Base-by-base conservation (phyloP, 2,888 invertebrate species). In the Endomychus coccineus region DNA sequence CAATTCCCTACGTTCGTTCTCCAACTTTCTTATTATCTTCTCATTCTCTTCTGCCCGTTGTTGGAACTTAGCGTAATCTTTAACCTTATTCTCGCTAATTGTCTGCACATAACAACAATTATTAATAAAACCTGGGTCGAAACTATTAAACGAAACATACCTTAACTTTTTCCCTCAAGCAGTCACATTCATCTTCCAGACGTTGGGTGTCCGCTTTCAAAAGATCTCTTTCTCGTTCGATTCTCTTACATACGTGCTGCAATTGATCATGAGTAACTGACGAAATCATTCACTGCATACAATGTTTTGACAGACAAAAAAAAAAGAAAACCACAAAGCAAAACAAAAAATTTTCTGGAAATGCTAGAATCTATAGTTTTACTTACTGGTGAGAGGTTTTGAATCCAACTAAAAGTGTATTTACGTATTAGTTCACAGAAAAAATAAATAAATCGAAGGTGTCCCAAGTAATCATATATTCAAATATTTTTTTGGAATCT, bases 171-270 rank as follows among this genome's bases (percentile, higher is more conserved):
- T 75, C 70, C 16, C 73, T 69, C 6, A 80, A 54, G 1, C 70
- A 65, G 50, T 76, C 71, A 22, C 75, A 68, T 57, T 81, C 80
- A 49, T 72, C 70, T 42, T 74, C 71, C n/a, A 78, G 51, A 19
- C 75, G 66, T 38, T 70, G 67, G 6, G 76, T 58, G 45, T 78
- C 78, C 1, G 65, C 64, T 43, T 68, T 67, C 2, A 71, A 66
- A 4, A 68, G 48, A 49, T 79, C 77, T 23, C 74, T 64, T 58
- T 80, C 79, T 16, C 67, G 62, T 51, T 69, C 67, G 23, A 64
- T 48, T 39, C 68, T 61, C 46, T 66, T 68, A 14, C 70, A 48
- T 17, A 46, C 49, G 4, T 53, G 43, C 71, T 71, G 45, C 33
- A 56, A 36, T 15, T 6, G n/a, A 19, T 7, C 21, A 19, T n/a